Evolutionary conservation across 2,113 vertebrate genomes (phyloP).

Genomic region (Burhinus bistriatus): DNA sequence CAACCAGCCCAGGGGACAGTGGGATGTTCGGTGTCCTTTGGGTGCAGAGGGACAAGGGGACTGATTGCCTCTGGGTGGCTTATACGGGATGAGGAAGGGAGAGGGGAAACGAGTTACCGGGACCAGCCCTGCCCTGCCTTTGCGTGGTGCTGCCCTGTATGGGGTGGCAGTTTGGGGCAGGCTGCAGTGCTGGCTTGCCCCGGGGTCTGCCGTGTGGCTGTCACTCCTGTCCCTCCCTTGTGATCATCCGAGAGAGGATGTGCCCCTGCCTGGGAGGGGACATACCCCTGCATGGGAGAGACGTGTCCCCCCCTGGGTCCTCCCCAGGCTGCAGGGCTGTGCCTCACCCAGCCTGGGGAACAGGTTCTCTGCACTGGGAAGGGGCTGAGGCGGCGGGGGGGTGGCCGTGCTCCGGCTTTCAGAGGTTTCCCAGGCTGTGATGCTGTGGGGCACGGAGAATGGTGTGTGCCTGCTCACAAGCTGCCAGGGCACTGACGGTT

Average conservation of each 20-base stretch:
- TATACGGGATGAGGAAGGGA: neutral
- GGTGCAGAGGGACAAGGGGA: too few relatives aligned
- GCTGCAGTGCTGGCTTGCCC: accelerated
- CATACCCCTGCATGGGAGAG: neutral
- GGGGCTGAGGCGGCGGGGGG: neutral
- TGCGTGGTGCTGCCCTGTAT: accelerated
- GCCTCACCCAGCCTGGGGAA: slow-evolving; percentile 35
- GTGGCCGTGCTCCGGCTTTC: neutral
- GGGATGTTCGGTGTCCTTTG: neutral
- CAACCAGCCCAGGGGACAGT: neutral
- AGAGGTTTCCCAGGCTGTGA: neutral
- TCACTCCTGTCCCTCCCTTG: neutral
- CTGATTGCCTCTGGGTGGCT: accelerated
- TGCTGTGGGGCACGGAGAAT: neutral
- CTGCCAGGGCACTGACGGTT: neutral
- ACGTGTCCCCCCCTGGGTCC: neutral
- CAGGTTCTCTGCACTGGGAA: neutral
- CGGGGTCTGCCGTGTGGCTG: neutral
- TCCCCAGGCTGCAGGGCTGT: neutral
- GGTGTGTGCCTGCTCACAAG: neutral
- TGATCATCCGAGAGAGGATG: neutral
- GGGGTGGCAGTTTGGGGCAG: neutral
- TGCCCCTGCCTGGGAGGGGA: neutral
- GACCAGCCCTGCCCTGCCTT: neutral
- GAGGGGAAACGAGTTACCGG: neutral